Conservation (phyloP, 2,113 vertebrate species). For the Embiotoca jacksoni region DNA sequence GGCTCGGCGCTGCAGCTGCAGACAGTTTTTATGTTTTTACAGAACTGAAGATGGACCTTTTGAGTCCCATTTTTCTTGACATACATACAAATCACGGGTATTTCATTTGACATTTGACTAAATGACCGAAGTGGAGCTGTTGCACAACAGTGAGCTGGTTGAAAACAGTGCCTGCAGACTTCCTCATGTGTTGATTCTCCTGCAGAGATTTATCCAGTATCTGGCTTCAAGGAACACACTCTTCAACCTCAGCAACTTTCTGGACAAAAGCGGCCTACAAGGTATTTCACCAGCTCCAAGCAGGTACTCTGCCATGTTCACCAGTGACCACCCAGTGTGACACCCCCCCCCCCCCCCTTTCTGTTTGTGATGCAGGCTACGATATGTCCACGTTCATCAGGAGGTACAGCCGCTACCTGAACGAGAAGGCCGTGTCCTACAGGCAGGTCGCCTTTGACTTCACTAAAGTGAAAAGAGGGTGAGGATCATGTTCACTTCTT, state of each 20-base stretch:
- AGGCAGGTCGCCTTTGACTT: constrained; percentile 98
- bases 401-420: constrained; percentile 94
- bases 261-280: constrained; percentile 97
- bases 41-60: too few species aligned
- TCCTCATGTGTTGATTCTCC: constrained; percentile 44
- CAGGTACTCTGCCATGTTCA: neutral
- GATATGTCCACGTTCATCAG: constrained; percentile 96
- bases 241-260: constrained; percentile 97
- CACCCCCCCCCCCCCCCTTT: neutral
- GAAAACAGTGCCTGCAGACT: neutral
- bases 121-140: neutral
- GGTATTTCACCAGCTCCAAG: constrained; percentile 74
- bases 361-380: constrained; percentile 83
- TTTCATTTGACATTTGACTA: too few species aligned
- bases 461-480: constrained; percentile 98
- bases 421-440: constrained; percentile 97
- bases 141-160: constrained; percentile 19
- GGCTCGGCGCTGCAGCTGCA: too few species aligned
- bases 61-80: too few species aligned
- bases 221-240: constrained; percentile 97
- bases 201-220: constrained; percentile 97
- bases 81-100: too few species aligned
- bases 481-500: constrained; percentile 65
- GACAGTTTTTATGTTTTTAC: too few species aligned
- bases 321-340: neutral